Conservation (phyloP, 2,797 vertebrate species). For the Alfaro cultratus region DNA sequence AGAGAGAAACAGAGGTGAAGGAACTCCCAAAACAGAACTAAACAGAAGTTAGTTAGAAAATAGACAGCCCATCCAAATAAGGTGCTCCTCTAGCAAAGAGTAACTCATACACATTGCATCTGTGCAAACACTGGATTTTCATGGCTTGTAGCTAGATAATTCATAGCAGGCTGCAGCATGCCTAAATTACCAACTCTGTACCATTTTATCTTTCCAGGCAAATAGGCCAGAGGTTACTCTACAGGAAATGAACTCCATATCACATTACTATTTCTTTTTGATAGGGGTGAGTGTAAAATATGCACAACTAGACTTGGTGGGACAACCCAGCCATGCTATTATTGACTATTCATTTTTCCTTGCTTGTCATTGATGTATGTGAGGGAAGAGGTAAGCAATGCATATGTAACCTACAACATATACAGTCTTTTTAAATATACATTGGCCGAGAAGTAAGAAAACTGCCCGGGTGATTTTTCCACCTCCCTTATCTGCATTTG, state of each 20-base stretch:
- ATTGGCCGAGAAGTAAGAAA: conserved; percentile 81
- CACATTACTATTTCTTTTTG: conserved; percentile 72
- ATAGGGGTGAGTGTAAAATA: conserved; percentile 74
- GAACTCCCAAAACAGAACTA: neutral
- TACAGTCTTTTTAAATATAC: conserved; percentile 85
- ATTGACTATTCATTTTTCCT: conserved; percentile 80
- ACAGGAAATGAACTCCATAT: conserved; percentile 78
- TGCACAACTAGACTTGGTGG: conserved; percentile 61
- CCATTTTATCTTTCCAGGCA: conserved; percentile 65
- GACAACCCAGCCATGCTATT: conserved; percentile 68
- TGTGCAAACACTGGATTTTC: conserved; percentile 17
- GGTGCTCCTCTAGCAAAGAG: neutral
- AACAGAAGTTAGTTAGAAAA: neutral
- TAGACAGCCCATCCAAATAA: neutral
- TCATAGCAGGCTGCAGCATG: conserved; percentile 62
- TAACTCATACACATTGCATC: neutral
- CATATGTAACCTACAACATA: conserved; percentile 85
- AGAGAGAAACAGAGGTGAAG: neutral
- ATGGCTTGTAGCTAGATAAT: conserved; percentile 57
- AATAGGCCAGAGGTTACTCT: conserved; percentile 71
- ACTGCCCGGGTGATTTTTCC: conserved; percentile 79
- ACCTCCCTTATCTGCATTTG: conserved; percentile 93
- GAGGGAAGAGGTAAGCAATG: conserved; percentile 83
- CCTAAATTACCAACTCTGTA: conserved; percentile 68
- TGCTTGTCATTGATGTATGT: conserved; percentile 91